These are phyloP conservation scores for Ladona fulva DNA, from an alignment of 1,140 invertebrate genomes.

Conservation along the genomic window DNA sequence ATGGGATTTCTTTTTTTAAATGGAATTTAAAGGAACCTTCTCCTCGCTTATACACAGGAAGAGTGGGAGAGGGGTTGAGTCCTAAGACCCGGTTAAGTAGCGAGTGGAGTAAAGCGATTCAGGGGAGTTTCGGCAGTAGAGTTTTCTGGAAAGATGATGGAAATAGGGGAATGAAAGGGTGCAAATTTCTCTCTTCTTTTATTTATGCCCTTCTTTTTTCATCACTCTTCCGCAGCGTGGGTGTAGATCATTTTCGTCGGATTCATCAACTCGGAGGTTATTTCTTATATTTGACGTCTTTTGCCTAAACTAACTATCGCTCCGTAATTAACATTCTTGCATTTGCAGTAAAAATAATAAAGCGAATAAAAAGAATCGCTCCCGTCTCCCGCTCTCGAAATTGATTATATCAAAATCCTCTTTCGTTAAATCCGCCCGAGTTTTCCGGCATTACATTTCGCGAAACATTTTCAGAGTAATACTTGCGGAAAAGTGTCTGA, in stretches of 20 bases:
- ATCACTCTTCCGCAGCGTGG: neutral
- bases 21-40: conserved; percentile 7
- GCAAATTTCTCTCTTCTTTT: neutral
- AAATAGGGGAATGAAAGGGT: neutral
- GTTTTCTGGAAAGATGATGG: neutral
- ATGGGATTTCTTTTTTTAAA: conserved; percentile 21
- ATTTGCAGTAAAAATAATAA: neutral
- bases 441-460: neutral
- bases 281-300: neutral
- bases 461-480: neutral
- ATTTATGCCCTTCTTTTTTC: neutral
- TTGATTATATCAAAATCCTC: neutral
- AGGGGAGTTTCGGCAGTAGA: neutral
- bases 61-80: neutral
- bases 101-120: neutral
- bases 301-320: neutral
- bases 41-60: neutral
- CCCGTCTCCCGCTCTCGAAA: neutral
- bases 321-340: neutral
- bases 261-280: neutral
- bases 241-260: neutral
- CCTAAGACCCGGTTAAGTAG: neutral
- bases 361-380: too few relatives aligned
- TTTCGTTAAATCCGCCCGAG: neutral
- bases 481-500: neutral